These are phyloP conservation scores for Oryzias melastigma DNA, from an alignment of 2,113 vertebrate species.

Conservation along the genomic window DNA sequence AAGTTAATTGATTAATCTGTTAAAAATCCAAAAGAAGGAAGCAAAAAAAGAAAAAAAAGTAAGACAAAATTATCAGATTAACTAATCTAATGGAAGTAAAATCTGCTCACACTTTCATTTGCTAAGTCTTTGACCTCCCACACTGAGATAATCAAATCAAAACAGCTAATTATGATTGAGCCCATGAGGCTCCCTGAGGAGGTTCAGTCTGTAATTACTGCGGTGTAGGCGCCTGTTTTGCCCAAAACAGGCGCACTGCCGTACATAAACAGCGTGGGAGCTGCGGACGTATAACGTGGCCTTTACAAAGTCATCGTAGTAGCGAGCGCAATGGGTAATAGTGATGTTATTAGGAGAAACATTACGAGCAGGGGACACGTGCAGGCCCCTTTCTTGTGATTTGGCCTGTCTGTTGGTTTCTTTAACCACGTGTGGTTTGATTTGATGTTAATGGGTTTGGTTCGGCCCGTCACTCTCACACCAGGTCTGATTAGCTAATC, in stretches of 20 bases:
- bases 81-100: background rate
- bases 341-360: constrained; percentile 33
- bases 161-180: constrained; percentile 11
- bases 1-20: too few relatives aligned
- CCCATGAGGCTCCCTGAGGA: constrained; percentile 5
- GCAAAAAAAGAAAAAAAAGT: background rate
- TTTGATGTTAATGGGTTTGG: too few relatives aligned
- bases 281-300: constrained; percentile 19
- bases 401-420: too few relatives aligned
- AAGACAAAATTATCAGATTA: background rate
- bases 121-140: constrained; percentile 33
- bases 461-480: too few relatives aligned
- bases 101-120: constrained; percentile 24
- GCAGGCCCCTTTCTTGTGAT: background rate
- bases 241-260: constrained; percentile 47
- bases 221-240: constrained; percentile 46
- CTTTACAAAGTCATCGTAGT: constrained; percentile 28
- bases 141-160: constrained; percentile 7
- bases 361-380: background rate
- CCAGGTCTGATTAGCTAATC: too few relatives aligned
- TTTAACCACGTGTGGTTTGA: too few relatives aligned
- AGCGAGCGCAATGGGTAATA: constrained; percentile 1
- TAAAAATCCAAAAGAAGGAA: too few relatives aligned
- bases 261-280: constrained; percentile 41
- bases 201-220: constrained; percentile 17